Evolutionary conservation across 2,888 invertebrate genomes (phyloP).

Genomic region (Drosophila dives): DNA sequence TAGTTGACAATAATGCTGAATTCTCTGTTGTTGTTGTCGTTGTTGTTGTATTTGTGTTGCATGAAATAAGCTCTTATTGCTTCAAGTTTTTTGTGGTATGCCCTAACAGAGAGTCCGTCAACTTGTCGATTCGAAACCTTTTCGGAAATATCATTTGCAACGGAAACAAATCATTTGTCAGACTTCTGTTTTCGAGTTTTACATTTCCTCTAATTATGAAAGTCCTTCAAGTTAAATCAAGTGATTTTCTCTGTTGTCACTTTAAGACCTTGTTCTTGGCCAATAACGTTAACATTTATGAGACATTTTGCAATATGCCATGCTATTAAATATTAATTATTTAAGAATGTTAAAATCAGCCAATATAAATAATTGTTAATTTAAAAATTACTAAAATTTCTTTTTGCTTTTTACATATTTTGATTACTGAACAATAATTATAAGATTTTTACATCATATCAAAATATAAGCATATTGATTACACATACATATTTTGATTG

Average conservation of each 20-base stretch:
- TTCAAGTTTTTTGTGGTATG: slow-evolving; percentile 13
- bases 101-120: slow-evolving; percentile 2
- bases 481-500: neutral
- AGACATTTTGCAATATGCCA: neutral
- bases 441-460: no score
- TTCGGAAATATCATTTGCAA: neutral
- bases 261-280: neutral
- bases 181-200: neutral
- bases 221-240: neutral
- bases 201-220: neutral
- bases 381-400: neutral
- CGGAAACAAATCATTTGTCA: neutral
- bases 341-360: neutral
- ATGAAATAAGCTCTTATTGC: slow-evolving; percentile 14
- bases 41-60: slow-evolving; percentile 16
- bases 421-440: neutral
- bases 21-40: slow-evolving; percentile 35
- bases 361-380: neutral
- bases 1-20: slow-evolving; percentile 74
- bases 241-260: neutral
- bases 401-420: neutral
- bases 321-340: neutral
- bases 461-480: no score
- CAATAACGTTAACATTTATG: neutral
- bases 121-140: neutral